Evolutionary conservation across 2,113 vertebrate species (phyloP), one percentile per base, ranked within the genome.

Genomic region (Zingel zingel): DNA sequence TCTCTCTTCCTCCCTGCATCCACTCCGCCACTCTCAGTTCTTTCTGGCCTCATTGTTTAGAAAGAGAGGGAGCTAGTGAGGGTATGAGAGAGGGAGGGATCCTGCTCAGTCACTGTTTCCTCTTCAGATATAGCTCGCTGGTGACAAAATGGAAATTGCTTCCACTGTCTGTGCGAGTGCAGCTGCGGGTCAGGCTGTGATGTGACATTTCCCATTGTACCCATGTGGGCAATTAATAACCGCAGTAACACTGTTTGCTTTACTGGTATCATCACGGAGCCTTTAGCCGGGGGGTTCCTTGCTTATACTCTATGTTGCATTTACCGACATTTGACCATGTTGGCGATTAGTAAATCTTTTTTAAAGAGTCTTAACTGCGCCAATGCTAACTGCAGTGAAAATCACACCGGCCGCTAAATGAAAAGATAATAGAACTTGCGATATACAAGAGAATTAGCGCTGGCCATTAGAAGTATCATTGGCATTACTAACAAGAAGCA

Each of bases 41-140:
- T 75, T 88, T 70, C 68, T 61, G 86, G 85, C 75, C 58, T 88
- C 85, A 89, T 91, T 93, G 90, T 94, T 90, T 90, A 54, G 58
- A 83, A 15, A 69, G 58, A 56, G 63, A 77, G 70, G 51, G 72
- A 71, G 65, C 23, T 50, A 36, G 9, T 30, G 33, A 4, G 62
- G 43, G 39, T n/a, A 16, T 67, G 57, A 21, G 48, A 23, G 59
- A 19, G 25, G 14, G 30, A 36, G 25, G 65, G 7, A 43, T 82
- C 45, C 27, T 0, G 33, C 18, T 74, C 68, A 14, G 7, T 53
- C 69, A 39, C 58, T 13, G 62, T 47, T 86, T 85, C 81, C 81
- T 86, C 45, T 77, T 81, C 87, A 33, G 25, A 80, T 81, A 53
- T 30, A 82, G 77, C 62, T 63, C 1, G 19, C 65, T 16, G 73